A percentile compares a stretch with the other conserved stretches of the same genome.
These are phyloP conservation scores for Zaprionus lachaisei DNA, from an alignment of 1,140 invertebrate species.

Conservation along the genomic window DNA sequence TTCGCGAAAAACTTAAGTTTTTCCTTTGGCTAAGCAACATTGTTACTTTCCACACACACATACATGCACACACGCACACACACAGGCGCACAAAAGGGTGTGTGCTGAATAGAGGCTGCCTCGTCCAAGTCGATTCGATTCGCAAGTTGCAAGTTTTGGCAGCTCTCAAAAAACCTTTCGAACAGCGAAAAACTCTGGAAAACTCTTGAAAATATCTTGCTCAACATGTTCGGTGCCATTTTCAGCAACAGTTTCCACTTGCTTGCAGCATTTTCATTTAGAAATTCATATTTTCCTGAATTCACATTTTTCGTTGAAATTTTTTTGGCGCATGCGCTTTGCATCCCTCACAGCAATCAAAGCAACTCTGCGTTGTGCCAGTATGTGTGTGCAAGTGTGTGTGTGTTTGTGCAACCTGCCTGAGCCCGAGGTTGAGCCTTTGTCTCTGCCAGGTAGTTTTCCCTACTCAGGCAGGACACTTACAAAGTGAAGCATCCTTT, in stretches of 20 bases:
- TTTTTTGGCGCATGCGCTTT: constrained; percentile 51
- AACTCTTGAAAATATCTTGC: background rate
- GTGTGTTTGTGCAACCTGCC: constrained; percentile 60
- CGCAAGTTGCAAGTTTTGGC: constrained; percentile 8
- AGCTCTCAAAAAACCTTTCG: background rate
- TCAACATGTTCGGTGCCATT: background rate
- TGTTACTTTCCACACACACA: constrained; percentile 53
- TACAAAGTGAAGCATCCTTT: constrained; percentile 61
- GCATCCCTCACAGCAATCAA: constrained; percentile 33
- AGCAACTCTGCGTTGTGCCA: constrained; percentile 66
- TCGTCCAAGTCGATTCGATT: background rate
- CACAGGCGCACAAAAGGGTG: constrained; percentile 55
- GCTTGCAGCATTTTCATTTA: constrained; percentile 57
- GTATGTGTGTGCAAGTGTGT: constrained; percentile 15
- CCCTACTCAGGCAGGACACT: constrained; percentile 44
- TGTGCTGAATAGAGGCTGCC: constrained; percentile 34
- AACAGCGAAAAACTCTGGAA: background rate
- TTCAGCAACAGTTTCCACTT: background rate
- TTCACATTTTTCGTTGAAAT: constrained; percentile 51
- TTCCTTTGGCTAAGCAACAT: constrained; percentile 50
- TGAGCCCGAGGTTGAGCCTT: constrained; percentile 47
- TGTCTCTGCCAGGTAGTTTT: constrained; percentile 75
- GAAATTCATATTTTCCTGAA: constrained; percentile 51
- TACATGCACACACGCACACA: constrained; percentile 26
- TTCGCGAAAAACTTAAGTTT: constrained; percentile 54